A percentile compares a stretch with the other conserved stretches of the same genome.
phyloP scores from a whole-genome alignment of 2,888 invertebrate species.

The Caenorhabditis virilis region DNA sequence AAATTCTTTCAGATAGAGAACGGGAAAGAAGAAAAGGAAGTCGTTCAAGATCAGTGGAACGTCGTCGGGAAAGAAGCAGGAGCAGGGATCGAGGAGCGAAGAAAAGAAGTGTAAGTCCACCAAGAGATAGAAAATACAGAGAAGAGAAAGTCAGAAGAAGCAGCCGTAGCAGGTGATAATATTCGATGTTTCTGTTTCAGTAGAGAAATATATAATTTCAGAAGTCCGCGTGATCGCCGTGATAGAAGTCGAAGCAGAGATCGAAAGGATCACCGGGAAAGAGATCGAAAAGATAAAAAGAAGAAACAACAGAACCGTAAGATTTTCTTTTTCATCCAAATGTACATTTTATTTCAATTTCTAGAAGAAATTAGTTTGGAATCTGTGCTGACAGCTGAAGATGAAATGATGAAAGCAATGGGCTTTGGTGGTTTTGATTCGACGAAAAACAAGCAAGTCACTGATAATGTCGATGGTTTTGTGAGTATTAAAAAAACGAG shows the following conservation, averaged over 20 bases:
- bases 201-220: slow-evolving; percentile 3
- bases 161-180: slow-evolving; percentile 14
- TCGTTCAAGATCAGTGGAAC: slow-evolving; percentile 24
- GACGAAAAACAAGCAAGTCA: slow-evolving; percentile 80
- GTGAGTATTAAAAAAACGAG: slow-evolving; percentile 93
- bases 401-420: slow-evolving; percentile 75
- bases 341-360: slow-evolving; percentile 3
- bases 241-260: slow-evolving; percentile 36
- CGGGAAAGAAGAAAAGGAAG: slow-evolving; percentile 28
- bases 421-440: slow-evolving; percentile 94
- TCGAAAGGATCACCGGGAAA: slow-evolving; percentile 29
- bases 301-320: neutral
- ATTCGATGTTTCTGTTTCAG: neutral
- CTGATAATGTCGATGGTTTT: slow-evolving; percentile 89
- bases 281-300: slow-evolving; percentile 7
- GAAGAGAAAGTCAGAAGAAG: slow-evolving; percentile 30
- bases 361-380: slow-evolving; percentile 31
- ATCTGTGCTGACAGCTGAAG: slow-evolving; percentile 28
- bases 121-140: slow-evolving; percentile 8
- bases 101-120: slow-evolving; percentile 5
- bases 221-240: slow-evolving; percentile 40
- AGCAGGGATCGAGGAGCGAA: neutral
- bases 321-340: neutral
- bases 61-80: slow-evolving; percentile 13
- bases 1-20: slow-evolving; percentile 23